These are phyloP conservation scores for Diploptera punctata DNA, from an alignment of 2,888 invertebrate species.

Conservation along the genomic window DNA sequence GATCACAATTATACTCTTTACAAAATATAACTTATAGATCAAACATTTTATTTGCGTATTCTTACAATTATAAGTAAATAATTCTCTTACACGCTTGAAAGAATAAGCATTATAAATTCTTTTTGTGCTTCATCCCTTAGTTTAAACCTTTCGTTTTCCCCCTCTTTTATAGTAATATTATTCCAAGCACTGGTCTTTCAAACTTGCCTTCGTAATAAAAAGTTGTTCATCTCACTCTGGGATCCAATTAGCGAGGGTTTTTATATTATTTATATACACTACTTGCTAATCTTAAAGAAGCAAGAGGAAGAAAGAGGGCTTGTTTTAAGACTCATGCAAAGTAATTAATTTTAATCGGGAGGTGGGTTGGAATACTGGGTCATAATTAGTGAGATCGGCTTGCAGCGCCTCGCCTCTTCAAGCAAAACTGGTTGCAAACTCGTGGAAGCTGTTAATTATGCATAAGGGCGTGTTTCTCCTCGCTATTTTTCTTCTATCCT, in stretches of 20 bases:
- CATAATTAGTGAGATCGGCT: constrained; percentile 41
- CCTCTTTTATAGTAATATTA: background rate
- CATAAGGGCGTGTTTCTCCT: constrained; percentile 32
- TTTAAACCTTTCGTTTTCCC: too few relatives aligned
- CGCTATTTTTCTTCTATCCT: background rate
- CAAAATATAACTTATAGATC: too few relatives aligned
- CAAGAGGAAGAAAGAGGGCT: constrained; percentile 19
- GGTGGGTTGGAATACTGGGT: constrained; percentile 21
- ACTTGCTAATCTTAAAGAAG: constrained; percentile 35
- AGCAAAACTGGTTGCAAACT: constrained; percentile 37
- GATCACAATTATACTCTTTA: too few relatives aligned
- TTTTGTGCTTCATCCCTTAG: too few relatives aligned
- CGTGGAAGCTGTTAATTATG: constrained; percentile 39
- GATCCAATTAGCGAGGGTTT: constrained; percentile 39
- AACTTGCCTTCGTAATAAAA: constrained; percentile 31
- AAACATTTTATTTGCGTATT: too few relatives aligned
- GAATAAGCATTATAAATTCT: too few relatives aligned
- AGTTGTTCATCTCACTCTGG: constrained; percentile 31
- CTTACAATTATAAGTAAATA: too few relatives aligned
- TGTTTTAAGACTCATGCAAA: constrained; percentile 39
- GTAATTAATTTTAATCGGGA: constrained; percentile 44
- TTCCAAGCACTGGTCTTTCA: constrained; percentile 9
- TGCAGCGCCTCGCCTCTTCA: constrained; percentile 16
- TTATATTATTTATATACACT: constrained; percentile 36
- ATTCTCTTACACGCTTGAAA: too few relatives aligned